These are phyloP conservation scores for Prochilodus magdalenae DNA, from an alignment of 2,113 vertebrate species.

Conservation along the genomic window DNA sequence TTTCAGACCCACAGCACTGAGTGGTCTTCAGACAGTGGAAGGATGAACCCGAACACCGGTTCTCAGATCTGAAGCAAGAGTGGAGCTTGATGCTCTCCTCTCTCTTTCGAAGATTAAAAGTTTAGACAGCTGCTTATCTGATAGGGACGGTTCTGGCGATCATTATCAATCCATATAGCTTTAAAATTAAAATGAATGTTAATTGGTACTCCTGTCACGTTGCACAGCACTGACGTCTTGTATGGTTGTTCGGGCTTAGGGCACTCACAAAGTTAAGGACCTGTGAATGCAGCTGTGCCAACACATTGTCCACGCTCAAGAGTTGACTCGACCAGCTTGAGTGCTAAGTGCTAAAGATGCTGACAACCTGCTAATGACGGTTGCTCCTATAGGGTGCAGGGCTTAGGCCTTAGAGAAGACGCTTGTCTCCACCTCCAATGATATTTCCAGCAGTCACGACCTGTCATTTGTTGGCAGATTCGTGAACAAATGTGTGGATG, in stretches of 20 bases:
- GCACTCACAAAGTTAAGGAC: not conserved
- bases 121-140: not conserved
- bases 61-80: too few relatives aligned
- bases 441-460: slow-evolving; percentile 65
- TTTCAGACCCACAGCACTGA: too few relatives aligned
- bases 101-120: too few relatives aligned
- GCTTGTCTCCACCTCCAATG: slow-evolving; percentile 60
- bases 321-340: slow-evolving; percentile 57
- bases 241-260: not conserved
- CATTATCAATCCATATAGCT: not conserved
- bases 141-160: not conserved
- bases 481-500: slow-evolving; percentile 38
- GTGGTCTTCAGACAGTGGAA: too few relatives aligned
- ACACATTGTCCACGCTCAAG: not conserved
- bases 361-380: slow-evolving; percentile 76
- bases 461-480: slow-evolving; percentile 74
- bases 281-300: not conserved
- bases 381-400: slow-evolving; percentile 60
- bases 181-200: too few relatives aligned
- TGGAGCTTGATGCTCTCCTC: too few relatives aligned
- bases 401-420: slow-evolving; percentile 52
- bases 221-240: not conserved
- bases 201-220: too few relatives aligned
- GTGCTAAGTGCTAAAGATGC: slow-evolving; percentile 52
- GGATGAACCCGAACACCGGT: too few relatives aligned